Base-by-base conservation (phyloP, 2,888 invertebrate species). In the Sinodicranocentrus sp. region DNA sequence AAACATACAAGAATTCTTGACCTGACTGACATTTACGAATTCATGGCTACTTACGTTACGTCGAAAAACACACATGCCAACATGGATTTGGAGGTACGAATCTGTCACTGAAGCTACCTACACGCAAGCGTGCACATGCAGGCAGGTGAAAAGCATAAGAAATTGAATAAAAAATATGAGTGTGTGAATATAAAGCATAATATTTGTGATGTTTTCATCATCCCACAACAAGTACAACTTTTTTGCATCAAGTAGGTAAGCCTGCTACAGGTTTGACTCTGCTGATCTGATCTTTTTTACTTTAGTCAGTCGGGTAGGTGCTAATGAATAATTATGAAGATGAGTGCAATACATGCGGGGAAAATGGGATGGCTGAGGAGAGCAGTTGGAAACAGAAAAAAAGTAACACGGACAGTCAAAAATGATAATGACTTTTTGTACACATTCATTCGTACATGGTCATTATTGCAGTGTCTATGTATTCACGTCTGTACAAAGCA, bases 261-360 rank as follows among this genome's bases (percentile, higher is more conserved):
- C 61, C 71, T 43, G 52, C 52, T 25, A 33, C 52, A 54, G 48
- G 43, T 68, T 77, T 33, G 19, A 6, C 17, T 57, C 17, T 5
- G n/a, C n/a, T 26, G 10, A 61, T 44, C 70, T 70, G 57, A 43
- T 43, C 43, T 63, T 44, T 61, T 21, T 71, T 71, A 43, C 25
- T 21, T 71, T 23, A 25, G 44, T 39, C 39, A 63, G 39, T 57
- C 39, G 23, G 21, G 5, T 21, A 76, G 78, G 78, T 78, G 79
- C 71, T 79, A 79, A 79, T 79, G 79, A 79, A 79, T 79, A 79
- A 79, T 79, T 79, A 79, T 79, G 71, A 71, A 79, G 70, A 79
- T 79, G 65, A 79, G 71, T 57, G 73, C 6, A 26, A 21, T 2
- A 23, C 39, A 65, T 43, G 65, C 15, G 57, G 57, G 21, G 57